A percentile compares a stretch with the other conserved stretches of the same genome.
phyloP scores from a whole-genome alignment of 2,113 vertebrate species.

The Rhinopomastus cyanomelas region DNA sequence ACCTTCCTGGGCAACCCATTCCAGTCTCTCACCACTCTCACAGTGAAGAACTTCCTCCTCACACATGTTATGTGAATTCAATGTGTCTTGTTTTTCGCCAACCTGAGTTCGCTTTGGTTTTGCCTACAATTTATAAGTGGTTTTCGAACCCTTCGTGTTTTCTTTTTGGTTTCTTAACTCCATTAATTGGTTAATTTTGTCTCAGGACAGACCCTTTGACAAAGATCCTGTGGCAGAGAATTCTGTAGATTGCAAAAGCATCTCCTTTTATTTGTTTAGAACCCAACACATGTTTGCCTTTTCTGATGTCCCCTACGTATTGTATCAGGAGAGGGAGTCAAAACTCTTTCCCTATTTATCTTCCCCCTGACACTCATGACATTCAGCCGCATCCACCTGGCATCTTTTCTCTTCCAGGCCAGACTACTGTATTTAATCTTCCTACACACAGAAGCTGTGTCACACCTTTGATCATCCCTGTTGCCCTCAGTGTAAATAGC shows the following conservation, averaged over 20 bases:
- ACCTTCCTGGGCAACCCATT: too few species aligned
- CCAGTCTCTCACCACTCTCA: too few species aligned
- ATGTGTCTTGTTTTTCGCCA: too few species aligned
- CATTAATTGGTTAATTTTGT: too few species aligned
- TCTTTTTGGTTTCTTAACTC: too few species aligned
- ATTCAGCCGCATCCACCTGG: background rate
- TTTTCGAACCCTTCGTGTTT: too few species aligned
- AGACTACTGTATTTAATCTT: background rate
- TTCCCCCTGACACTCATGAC: constrained; percentile 14
- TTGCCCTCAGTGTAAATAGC: background rate
- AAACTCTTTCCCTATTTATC: background rate
- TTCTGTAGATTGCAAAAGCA: background rate
- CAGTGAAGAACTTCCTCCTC: too few species aligned
- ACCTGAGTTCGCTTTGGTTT: too few species aligned
- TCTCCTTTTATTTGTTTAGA: background rate
- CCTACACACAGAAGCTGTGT: background rate
- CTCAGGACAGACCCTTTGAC: too few species aligned
- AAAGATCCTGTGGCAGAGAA: background rate
- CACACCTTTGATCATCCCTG: background rate
- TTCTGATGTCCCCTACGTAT: background rate
- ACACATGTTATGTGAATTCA: too few species aligned
- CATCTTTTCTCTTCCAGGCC: constrained; percentile 11
- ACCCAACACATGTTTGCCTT: background rate
- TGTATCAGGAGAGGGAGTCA: background rate
- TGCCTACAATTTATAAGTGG: too few species aligned